phyloP scores from a whole-genome alignment of 1,140 invertebrate genomes.

The Oncopodura yosiiana region DNA sequence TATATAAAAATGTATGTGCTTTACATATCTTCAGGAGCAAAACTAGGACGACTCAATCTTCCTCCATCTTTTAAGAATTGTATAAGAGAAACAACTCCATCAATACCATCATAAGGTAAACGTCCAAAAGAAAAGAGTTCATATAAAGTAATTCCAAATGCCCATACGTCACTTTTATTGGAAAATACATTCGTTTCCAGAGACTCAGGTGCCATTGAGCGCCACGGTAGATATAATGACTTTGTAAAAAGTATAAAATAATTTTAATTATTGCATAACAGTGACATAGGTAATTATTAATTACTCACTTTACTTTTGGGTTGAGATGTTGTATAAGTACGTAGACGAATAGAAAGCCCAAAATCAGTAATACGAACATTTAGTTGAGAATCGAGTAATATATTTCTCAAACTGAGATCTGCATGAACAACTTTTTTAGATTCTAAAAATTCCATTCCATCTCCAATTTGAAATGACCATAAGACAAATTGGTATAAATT shows the following conservation, averaged over 20 bases:
- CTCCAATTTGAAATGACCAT: constrained; percentile 15
- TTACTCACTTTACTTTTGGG: too few species aligned
- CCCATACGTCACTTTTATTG: not conserved
- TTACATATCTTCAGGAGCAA: too few species aligned
- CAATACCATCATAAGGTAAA: constrained; percentile 67
- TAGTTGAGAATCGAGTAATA: not conserved
- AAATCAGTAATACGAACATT: constrained; percentile 65
- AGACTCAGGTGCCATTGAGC: not conserved
- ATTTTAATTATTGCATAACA: too few species aligned
- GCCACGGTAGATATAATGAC: constrained; percentile 28
- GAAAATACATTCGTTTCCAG: not conserved
- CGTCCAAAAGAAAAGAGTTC: constrained; percentile 70
- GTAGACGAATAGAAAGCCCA: constrained; percentile 48
- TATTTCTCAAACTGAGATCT: constrained; percentile 16
- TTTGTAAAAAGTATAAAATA: too few species aligned
- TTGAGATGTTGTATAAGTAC: too few species aligned
- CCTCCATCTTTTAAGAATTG: too few species aligned
- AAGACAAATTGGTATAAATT: too few species aligned
- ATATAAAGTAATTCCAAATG: constrained; percentile 66
- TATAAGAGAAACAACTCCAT: too few species aligned
- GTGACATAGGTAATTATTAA: too few species aligned
- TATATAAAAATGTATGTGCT: too few species aligned
- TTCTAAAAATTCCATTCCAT: constrained; percentile 11
- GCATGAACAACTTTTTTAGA: constrained; percentile 18
- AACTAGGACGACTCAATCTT: too few species aligned